Evolutionary conservation across 2,888 invertebrate species (phyloP), one percentile per base, ranked within the genome.

Genomic region (Lysandra bellargus): DNA sequence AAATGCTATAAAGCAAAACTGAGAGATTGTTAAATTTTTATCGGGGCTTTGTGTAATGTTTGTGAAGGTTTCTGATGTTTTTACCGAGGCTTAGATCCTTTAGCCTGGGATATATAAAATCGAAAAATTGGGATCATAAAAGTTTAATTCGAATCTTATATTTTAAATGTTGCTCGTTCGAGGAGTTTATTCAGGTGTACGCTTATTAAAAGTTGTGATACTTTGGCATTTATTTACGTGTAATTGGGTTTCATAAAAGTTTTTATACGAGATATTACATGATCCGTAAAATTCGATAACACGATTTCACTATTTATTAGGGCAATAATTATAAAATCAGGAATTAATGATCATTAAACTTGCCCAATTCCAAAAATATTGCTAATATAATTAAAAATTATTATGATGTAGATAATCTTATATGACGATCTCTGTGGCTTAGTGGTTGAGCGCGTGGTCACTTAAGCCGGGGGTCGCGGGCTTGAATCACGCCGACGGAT

Each of bases 101-200:
- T 82, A 83, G 82, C 82, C 80, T 78, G 14, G 82, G 84, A 85
- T 84, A 82, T 84, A 80, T 81, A 80, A 83, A 83, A 84, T 85
- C 83, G 83, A 83, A 84, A 84, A 84, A 83, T 82, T 82, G 83
- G 80, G 79, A 80, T 81, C 79, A 79, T 79, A 80, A 79, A 81
- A 44, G 74, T 74, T 74, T 74, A 44, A 81, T 82, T 82, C 81
- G n/a, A 74, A 44, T 74, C 44, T 74, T 74, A 40, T 75, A 75
- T 23, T 49, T 49, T 49, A 44, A 40, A 44, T 9, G 17, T 40
- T 40, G 12, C 6, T 44, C 12, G 23, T 75, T 49, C 23, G 49
- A 75, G 9, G 14, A 69, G 69, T 37, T 69, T 9, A 14, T 14
- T 33, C 37, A 69, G 14, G 53, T 53, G 53, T 69, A 33, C 30